Evolutionary conservation across 2,113 vertebrate genomes (phyloP).

Genomic region (Crotalus horridus): DNA sequence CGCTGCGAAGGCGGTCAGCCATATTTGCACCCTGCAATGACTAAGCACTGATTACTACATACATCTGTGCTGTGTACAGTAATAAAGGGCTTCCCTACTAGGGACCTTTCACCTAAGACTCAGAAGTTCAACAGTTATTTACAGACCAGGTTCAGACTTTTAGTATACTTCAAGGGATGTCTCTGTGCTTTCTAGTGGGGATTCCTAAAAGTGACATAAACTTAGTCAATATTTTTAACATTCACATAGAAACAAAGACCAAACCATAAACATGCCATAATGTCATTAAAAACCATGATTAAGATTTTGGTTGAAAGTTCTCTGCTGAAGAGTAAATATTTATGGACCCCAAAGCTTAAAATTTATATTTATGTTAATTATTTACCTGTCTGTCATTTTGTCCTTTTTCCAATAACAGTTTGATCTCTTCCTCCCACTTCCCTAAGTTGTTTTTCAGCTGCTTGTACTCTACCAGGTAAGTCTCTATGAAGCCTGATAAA

Average conservation of each 20-base stretch:
- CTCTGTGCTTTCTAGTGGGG: background rate
- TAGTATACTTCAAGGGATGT: background rate
- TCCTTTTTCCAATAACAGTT: slow-evolving; percentile 56
- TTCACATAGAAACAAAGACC: background rate
- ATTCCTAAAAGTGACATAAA: background rate
- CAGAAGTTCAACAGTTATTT: background rate
- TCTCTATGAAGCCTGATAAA: slow-evolving; percentile 58
- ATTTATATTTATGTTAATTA: background rate
- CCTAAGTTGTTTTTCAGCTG: slow-evolving; percentile 48
- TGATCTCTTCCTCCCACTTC: slow-evolving; percentile 66
- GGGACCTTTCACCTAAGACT: background rate
- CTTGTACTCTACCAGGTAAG: slow-evolving; percentile 50
- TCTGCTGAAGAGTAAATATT: background rate
- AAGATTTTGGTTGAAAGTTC: background rate
- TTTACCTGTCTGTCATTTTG: slow-evolving; percentile 64
- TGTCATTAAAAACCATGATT: background rate
- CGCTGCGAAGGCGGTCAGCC: too few relatives aligned
- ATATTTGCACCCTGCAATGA: too few relatives aligned
- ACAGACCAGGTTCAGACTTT: background rate
- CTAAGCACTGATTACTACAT: too few relatives aligned
- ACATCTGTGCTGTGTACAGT: background rate
- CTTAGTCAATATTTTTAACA: background rate
- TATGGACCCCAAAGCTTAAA: background rate
- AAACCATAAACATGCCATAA: background rate
- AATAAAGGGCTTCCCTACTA: background rate